Percentiles rank a stretch among this genome's conserved stretches.
Conservation (phyloP, 2,888 invertebrate species). For the Sthenelais limicola region DNA sequence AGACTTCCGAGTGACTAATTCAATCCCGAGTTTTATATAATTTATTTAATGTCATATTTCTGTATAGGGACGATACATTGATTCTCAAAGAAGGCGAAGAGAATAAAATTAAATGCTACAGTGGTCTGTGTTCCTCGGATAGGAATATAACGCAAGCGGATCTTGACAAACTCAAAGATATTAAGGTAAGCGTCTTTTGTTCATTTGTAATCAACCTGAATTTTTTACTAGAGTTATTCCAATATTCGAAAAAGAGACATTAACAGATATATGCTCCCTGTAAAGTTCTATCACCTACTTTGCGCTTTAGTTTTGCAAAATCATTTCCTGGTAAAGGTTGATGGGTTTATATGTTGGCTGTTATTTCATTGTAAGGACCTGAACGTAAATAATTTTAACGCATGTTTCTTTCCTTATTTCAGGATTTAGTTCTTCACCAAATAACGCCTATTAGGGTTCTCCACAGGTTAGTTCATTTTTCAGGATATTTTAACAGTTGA, state of each 20-base stretch:
- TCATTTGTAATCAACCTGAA: too few species aligned
- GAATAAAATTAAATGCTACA: constrained; percentile 88
- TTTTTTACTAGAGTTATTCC: too few species aligned
- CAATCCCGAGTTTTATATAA: background rate
- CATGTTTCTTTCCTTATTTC: constrained; percentile 39
- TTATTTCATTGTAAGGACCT: too few species aligned
- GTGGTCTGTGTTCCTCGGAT: constrained; percentile 77
- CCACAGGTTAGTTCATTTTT: constrained; percentile 75
- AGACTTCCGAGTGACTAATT: too few species aligned
- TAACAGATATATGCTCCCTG: too few species aligned
- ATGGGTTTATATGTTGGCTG: too few species aligned
- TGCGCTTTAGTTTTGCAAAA: too few species aligned
- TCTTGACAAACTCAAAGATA: constrained; percentile 74
- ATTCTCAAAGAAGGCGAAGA: constrained; percentile 88
- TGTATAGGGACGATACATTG: constrained; percentile 80
- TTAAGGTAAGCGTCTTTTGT: constrained; percentile 64
- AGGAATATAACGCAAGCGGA: constrained; percentile 35
- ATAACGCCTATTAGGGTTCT: constrained; percentile 92
- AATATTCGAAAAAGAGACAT: too few species aligned
- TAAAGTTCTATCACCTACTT: too few species aligned
- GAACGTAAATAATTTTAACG: too few species aligned
- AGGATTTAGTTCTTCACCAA: constrained; percentile 80
- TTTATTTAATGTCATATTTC: constrained; percentile 46
- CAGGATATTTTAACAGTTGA: background rate
- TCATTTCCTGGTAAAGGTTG: too few species aligned